Percentiles rank a stretch among this genome's conserved stretches.
phyloP scores from a whole-genome alignment of 2,797 vertebrate species.

The Cryptoprocta ferox region DNA sequence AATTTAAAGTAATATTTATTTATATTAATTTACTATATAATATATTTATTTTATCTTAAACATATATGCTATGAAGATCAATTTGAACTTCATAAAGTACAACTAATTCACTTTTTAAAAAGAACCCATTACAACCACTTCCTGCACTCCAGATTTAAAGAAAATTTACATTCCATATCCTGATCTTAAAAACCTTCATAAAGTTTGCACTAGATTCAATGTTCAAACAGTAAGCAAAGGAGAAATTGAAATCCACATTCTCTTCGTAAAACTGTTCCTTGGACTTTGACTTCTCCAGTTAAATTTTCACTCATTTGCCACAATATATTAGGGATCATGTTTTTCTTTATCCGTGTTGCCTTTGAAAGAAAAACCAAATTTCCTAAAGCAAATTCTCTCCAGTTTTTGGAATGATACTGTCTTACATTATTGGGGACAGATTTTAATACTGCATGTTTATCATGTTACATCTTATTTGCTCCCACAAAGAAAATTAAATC shows the following conservation, averaged over 20 bases:
- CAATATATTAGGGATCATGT: not conserved
- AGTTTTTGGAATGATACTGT: conserved; percentile 2
- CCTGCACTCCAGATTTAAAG: not conserved
- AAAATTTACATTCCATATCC: not conserved
- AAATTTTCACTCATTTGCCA: not conserved
- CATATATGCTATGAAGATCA: not conserved
- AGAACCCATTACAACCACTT: not conserved
- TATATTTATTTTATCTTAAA: not conserved
- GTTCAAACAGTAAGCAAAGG: not conserved
- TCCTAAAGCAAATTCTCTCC: not conserved
- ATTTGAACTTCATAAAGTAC: not conserved
- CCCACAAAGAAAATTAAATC: not conserved
- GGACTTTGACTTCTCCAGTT: not conserved
- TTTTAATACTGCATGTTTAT: conserved; percentile 15
- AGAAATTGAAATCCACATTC: not conserved
- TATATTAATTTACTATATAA: not conserved
- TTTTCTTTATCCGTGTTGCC: not conserved
- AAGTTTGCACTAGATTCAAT: not conserved
- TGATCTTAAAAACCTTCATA: not conserved
- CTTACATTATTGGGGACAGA: conserved; percentile 19
- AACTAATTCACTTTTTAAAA: not conserved
- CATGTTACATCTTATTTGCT: not conserved
- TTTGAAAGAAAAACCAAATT: conserved; percentile 53
- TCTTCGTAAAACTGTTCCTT: not conserved
- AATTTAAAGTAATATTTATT: not conserved